Base-by-base conservation (phyloP, 1,140 invertebrate genomes). In the Solenopsis fugax region DNA sequence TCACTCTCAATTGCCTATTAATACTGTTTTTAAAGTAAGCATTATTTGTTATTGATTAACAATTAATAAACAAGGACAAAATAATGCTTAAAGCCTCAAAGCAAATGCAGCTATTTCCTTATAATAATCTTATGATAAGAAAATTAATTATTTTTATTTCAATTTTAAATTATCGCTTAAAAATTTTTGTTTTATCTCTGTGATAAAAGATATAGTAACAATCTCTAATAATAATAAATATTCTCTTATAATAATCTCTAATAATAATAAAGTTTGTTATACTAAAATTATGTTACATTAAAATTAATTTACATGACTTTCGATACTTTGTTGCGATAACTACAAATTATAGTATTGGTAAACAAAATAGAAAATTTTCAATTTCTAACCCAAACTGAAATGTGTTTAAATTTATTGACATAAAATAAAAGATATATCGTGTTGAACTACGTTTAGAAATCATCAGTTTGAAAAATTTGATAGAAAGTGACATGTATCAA, bases 401-500 rank as follows among this genome's bases (percentile, higher is more conserved):
- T 13, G 9, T 9, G 6, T 29, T 50, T 12, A 37, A 37, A n/a
- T 54, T 54, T 62, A 48, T 56, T 12, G 21, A 72, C 18, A 13
- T 48, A 48, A 82, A 48, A 13, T 48, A 48, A 82, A 48, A 73
- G 16, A 56, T 4, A 52, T 73, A 84, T 1, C 29, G 29, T 18
- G 13, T 73, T n/a, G 2, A 34, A 60, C 16, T 34, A 18, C 13
- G 7, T 62, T 29, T 84, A 12, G 48, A 60, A 73, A 73, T 84
- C 54, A 82, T 58, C 6, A 21, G 18, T 56, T 71, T 12, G 24
- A 82, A 60, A 84, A 4, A 75, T 84, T 54, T 60, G 34, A 75
- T 58, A 9, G n/a, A 48, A 81, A 72, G 50, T 41, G 65, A 81
- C 54, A 48, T 41, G 10, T n/a, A 48, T 45, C 54, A 50, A 9